Base-by-base conservation (phyloP, 1,140 invertebrate species). In the Heliconius hewitsoni region DNA sequence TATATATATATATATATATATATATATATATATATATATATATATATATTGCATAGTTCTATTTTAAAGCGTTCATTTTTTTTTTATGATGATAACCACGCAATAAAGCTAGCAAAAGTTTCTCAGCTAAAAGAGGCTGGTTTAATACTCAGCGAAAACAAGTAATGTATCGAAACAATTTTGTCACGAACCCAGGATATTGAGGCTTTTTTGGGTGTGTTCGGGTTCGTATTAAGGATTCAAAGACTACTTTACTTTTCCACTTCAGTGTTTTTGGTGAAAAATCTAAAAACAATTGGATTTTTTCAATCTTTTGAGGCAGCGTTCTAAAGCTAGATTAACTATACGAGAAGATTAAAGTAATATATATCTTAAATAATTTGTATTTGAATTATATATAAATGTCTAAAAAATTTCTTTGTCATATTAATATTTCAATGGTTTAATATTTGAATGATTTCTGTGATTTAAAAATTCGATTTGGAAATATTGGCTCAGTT, bases 401-500 rank as follows among this genome's bases (percentile, higher is more conserved):
- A 60, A 11, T 60, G n/a, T 23, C 3, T n/a, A 30, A 27, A 30
- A 66, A 16, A 16, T 30, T 0, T 30, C 27, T 66, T 27, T 1
- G n/a, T 66, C 8, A 30, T 66, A 66, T 66, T 13, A 16, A 66
- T n/a, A 66, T 66, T 30, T 23, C 27, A 66, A 4, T 23, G 23
- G 1, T 23, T 23, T 23, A 23, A 23, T 23, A 23, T 23, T 23
- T 23, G 23, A 23, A 23, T 23, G 23, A 23, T 23, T 23, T 66
- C 27, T 9, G 23, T 16, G 60, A 30, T 66, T 66, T 66, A 30
- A 66, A 66, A 66, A 52, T 30, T 30, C 27, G 13, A 66, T 66
- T 66, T 66, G 60, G 9, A 30, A 66, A 66, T 66, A 66, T 66
- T 66, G 60, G 27, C 60, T 27, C 60, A 73, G 73, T 73, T 78